These are phyloP conservation scores for Podilymbus podiceps DNA, from an alignment of 2,113 vertebrate genomes.

Conservation along the genomic window DNA sequence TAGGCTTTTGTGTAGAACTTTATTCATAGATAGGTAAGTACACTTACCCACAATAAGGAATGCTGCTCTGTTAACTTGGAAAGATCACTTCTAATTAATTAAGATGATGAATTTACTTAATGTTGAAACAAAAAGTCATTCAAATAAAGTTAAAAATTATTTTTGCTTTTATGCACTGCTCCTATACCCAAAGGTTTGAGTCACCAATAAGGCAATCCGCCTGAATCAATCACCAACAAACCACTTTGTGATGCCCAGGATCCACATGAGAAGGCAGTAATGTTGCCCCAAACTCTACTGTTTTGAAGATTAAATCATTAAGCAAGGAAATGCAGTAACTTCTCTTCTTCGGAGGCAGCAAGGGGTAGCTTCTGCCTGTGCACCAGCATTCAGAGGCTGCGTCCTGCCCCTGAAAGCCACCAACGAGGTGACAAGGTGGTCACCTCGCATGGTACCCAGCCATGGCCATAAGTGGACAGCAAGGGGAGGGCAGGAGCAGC, in stretches of 20 bases:
- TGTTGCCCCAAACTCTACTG: neutral
- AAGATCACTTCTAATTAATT: neutral
- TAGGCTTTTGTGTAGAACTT: neutral
- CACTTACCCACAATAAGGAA: neutral
- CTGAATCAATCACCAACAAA: neutral
- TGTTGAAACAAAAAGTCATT: neutral
- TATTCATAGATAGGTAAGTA: neutral
- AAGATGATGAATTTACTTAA: neutral
- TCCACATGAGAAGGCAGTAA: neutral
- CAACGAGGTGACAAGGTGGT: fast-evolving
- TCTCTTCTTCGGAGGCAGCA: neutral
- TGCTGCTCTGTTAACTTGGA: neutral
- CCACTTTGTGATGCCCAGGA: neutral
- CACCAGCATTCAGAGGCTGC: neutral
- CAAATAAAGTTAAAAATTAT: neutral
- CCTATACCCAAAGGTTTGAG: neutral
- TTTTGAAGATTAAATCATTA: neutral
- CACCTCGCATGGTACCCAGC: neutral
- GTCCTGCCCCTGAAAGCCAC: neutral
- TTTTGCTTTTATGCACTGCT: neutral
- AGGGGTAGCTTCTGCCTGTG: neutral
- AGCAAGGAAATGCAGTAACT: neutral
- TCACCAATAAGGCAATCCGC: neutral
- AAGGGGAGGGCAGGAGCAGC: neutral
- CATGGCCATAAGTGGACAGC: fast-evolving